Evolutionary conservation across 2,797 vertebrate species (phyloP), one percentile per base, ranked within the genome.

Genomic region (Lophotriccus pileatus): DNA sequence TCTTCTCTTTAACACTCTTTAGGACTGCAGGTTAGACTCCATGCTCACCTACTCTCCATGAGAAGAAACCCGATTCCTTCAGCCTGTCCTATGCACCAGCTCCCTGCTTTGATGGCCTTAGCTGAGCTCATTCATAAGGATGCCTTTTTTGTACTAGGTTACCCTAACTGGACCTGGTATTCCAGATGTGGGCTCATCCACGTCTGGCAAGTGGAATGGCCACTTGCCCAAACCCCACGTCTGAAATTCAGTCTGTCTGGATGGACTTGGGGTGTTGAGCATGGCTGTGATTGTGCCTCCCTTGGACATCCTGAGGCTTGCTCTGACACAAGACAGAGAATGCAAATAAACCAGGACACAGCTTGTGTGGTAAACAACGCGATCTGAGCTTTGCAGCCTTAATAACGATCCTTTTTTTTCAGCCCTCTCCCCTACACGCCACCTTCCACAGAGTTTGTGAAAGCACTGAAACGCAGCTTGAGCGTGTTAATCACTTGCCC

Each of bases 401-500:
- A 32, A 34, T 21, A 44, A 56, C 0, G 15, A 32, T 0, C 18
- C 12, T 55, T 58, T 59, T 58, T 59, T 58, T 41, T 19, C 41
- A 8, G 2, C 4, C 3, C 18, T 37, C 17, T 47, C 36, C n/a
- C 7, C 15, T 6, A 14, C 3, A 44, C 15, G 16, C 18, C 28
- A 10, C 7, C 34, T 34, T 14, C 34, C 67, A 5, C n/a, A 14
- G 7, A 59, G 15, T 5, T 25, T 56, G 44, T 1, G 14, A 39
- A 75, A 74, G 49, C 41, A 11, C 25, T 7, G 3, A 8, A 32
- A 9, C 0, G 0, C 5, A 30, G 52, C 20, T 44, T 2, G 32
- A 34, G 41, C 0, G 1, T 6, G 22, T 2, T 5, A 17, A 36
- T 0, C 28, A 4, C 27, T 6, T 0, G 43, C 1, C 30, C 27